phyloP scores from a whole-genome alignment of 1,140 invertebrate genomes.

The Charaxes varanes region DNA sequence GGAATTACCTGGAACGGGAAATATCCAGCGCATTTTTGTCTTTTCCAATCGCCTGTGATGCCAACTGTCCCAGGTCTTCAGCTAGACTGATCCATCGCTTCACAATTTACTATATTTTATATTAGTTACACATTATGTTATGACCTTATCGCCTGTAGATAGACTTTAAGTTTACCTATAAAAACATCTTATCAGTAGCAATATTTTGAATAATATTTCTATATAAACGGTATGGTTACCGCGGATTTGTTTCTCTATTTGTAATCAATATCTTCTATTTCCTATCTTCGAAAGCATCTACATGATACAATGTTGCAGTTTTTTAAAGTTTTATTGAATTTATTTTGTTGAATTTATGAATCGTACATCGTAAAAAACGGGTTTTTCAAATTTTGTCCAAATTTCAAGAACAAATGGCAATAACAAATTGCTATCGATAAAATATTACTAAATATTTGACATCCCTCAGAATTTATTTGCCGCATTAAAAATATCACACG shows the following conservation, averaged over 20 bases:
- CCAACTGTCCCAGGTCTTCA: constrained; percentile 26
- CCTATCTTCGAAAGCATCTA: too few species aligned
- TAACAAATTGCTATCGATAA: constrained; percentile 3
- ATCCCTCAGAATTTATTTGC: constrained; percentile 7
- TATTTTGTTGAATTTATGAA: too few species aligned
- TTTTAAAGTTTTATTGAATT: too few species aligned
- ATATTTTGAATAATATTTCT: too few species aligned
- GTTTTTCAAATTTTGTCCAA: too few species aligned
- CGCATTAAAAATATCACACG: constrained; percentile 11
- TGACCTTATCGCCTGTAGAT: constrained; percentile 7
- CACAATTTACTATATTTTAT: neutral
- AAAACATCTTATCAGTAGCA: neutral
- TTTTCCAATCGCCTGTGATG: constrained; percentile 17
- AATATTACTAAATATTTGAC: too few species aligned
- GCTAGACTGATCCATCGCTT: constrained; percentile 18
- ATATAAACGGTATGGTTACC: too few species aligned
- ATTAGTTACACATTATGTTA: constrained; percentile 10
- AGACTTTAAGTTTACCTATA: neutral
- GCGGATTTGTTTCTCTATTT: too few species aligned
- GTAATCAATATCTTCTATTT: too few species aligned
- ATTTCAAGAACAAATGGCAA: neutral
- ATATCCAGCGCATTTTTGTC: constrained; percentile 65
- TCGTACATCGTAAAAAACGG: too few species aligned
- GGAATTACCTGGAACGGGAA: constrained; percentile 57
- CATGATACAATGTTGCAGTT: too few species aligned